Evolutionary conservation across 2,888 invertebrate species (phyloP).

Genomic region (Muschampia plurimacula): DNA sequence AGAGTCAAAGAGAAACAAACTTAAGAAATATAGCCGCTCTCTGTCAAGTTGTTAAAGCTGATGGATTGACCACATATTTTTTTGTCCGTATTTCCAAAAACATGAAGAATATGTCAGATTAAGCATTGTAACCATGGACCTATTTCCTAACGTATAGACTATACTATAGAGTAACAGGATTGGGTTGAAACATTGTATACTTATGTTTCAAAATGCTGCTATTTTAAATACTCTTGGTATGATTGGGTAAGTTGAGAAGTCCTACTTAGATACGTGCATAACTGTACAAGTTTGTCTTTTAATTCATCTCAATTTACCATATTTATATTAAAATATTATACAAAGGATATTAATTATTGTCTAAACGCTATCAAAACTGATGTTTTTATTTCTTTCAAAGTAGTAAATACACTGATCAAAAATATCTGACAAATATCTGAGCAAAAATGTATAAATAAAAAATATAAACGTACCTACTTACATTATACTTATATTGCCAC

Average conservation of each 20-base stretch:
- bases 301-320: no score
- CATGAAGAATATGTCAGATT: not conserved
- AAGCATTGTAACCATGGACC: not conserved
- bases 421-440: no score
- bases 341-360: no score
- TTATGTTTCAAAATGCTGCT: not conserved
- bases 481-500: no score
- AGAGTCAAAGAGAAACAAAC: slow-evolving; percentile 55
- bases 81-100: not conserved
- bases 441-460: no score
- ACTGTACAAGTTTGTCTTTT: no score
- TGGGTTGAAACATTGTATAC: not conserved
- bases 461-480: no score
- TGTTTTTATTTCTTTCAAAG: no score
- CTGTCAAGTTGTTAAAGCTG: slow-evolving; percentile 2
- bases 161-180: not conserved
- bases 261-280: no score
- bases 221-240: not conserved
- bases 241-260: not conserved
- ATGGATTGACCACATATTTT: slow-evolving; percentile 37
- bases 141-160: not conserved
- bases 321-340: no score
- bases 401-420: no score
- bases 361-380: no score
- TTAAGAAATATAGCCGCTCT: slow-evolving; percentile 60